A percentile compares a stretch with the other conserved stretches of the same genome.
These are phyloP conservation scores for Brevimyrus niger DNA, from an alignment of 2,113 vertebrate species.

Conservation along the genomic window DNA sequence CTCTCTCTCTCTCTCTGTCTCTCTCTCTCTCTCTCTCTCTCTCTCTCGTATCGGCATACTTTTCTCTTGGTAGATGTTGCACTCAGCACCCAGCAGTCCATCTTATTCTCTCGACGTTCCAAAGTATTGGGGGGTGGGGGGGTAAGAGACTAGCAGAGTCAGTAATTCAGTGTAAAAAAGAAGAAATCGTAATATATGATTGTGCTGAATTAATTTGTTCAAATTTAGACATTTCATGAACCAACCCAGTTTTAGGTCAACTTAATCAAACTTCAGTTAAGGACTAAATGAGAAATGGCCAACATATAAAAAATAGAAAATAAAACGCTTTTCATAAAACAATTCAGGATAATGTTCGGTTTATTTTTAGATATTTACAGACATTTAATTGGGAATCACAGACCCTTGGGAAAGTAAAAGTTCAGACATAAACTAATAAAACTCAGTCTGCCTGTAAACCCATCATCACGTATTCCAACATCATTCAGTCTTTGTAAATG, in stretches of 20 bases:
- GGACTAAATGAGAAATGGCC: not conserved
- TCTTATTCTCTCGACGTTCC: slow-evolving; percentile 74
- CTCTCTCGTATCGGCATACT: not conserved
- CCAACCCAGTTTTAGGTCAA: not conserved
- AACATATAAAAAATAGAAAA: not conserved
- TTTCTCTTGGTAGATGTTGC: not conserved
- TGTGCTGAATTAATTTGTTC: not conserved
- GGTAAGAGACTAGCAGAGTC: slow-evolving; percentile 69
- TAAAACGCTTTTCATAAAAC: not conserved
- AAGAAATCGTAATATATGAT: not conserved
- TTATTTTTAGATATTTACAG: slow-evolving; percentile 62
- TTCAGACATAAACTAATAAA: slow-evolving; percentile 51
- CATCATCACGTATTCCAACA: not conserved
- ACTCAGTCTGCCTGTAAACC: slow-evolving; percentile 45
- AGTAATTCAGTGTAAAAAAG: slow-evolving; percentile 37
- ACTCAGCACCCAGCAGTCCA: not conserved
- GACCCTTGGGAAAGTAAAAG: slow-evolving; percentile 29
- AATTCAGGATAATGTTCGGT: slow-evolving; percentile 32
- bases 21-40: not conserved
- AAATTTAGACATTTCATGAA: not conserved
- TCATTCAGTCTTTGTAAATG: not conserved
- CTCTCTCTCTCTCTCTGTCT: not conserved
- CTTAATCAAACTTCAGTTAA: too few species aligned
- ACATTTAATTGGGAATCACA: slow-evolving; percentile 30
- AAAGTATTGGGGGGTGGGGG: slow-evolving; percentile 48